Evolutionary conservation across 2,797 vertebrate genomes (phyloP), one percentile per base, ranked within the genome.

Genomic region (Tapirus indicus): DNA sequence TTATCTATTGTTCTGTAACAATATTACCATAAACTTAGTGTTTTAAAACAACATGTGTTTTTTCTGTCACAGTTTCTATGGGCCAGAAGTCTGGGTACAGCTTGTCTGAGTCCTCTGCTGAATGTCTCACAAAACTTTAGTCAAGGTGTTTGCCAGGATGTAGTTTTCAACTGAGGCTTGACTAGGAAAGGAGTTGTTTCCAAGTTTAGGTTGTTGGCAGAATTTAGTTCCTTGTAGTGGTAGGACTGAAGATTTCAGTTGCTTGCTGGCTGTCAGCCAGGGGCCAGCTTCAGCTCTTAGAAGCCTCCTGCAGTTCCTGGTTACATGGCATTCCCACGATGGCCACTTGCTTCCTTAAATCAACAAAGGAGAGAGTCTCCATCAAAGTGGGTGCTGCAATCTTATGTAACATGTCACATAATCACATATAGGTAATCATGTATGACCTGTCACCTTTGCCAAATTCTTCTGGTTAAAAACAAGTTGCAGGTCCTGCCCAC

Each of bases 241-340:
- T 78, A 75, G 64, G 49, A 92, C 32, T 88, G 64, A 93, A 13
- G 14, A 12, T 87, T 94, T 97, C 20, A 60, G 54, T 96, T 88
- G 85, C 52, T 44, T 80, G 41, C 29, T 82, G 82, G n/a, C 82
- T 80, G 1, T 74, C 66, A 56, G 16, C 25, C 11, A 20, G 54
- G 44, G 38, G 9, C 23, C 54, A 49, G 35, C 41, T 95, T 91
- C 38, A 72, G 62, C 9, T n/a, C 13, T n/a, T 64, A 10, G 75
- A 74, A 87, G 27, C 7, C 6, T 38, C 54, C n/a, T 82, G 11
- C 6, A 64, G 47, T 84, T 91, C 18, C 68, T 78, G 66, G 32
- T 29, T n/a, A 38, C 14, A 1, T 47, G 54, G 2, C 7, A 41
- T 66, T 89, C 27, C 60, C 16, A 62, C 8, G 3, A n/a, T 35